Base-by-base conservation (phyloP, 1,140 invertebrate species). In the Planococcus citri region DNA sequence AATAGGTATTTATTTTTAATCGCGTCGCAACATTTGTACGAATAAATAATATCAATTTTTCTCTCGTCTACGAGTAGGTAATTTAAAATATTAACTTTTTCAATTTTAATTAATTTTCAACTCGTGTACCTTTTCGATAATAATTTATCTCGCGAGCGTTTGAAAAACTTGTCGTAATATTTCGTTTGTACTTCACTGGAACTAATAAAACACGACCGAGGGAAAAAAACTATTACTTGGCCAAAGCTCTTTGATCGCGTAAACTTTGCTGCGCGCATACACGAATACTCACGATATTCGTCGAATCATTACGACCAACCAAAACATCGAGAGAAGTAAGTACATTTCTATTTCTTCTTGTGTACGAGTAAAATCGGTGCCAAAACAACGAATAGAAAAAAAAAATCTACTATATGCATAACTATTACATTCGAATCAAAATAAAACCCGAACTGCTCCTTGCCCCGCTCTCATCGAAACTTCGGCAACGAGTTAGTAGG, bases 171-270 rank as follows among this genome's bases (percentile, higher is more conserved):
- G n/a, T n/a, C n/a, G n/a, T n/a, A n/a, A n/a, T n/a, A n/a, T n/a
- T n/a, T n/a, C n/a, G n/a, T n/a, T n/a, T n/a, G n/a, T n/a, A n/a
- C n/a, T 21, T 22, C 14, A 21, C 60, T 64, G 60, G 60, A 64
- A 27, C 60, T 4, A 9, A 24, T 64, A 64, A 25, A 64, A 64
- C 2, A 60, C n/a, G n/a, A n/a, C n/a, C n/a, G n/a, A n/a, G n/a
- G 57, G 21, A 60, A 22, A 60, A 22, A 60, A 4, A 60, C n/a
- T 20, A n/a, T n/a, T n/a, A n/a, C n/a, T n/a, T 4, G 4, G 21
- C 21, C 57, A 60, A 60, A 60, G 57, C 57, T 60, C 57, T 6
- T 60, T 60, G 57, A 9, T n/a, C n/a, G n/a, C n/a, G n/a, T n/a
- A n/a, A n/a, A 22, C 57, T 60, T 60, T 22, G 17, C 21, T n/a